Percentiles rank a stretch among this genome's conserved stretches.
Evolutionary conservation across 2,113 vertebrate species (phyloP).

Genomic region (Tragelaphus strepsiceros): DNA sequence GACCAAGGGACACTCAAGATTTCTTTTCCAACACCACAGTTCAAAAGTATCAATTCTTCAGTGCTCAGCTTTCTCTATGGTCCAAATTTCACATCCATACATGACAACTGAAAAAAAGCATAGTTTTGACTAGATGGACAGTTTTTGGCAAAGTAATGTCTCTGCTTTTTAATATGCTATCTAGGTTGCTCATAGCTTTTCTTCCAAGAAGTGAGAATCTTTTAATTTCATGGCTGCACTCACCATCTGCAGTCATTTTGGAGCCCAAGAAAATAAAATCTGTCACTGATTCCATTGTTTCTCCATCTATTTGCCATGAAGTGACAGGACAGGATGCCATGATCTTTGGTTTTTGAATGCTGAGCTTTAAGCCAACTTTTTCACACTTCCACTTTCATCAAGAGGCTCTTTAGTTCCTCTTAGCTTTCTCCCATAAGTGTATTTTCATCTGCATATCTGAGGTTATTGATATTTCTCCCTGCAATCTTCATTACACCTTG

Average conservation of each 20-base stretch:
- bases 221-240: neutral
- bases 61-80: neutral
- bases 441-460: neutral
- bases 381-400: neutral
- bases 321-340: neutral
- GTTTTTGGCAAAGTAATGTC: neutral
- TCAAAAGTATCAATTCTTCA: neutral
- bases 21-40: neutral
- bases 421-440: neutral
- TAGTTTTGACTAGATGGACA: neutral
- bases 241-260: neutral
- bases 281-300: neutral
- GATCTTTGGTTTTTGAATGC: neutral
- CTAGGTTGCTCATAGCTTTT: neutral
- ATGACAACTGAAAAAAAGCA: neutral
- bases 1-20: neutral
- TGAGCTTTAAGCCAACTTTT: neutral
- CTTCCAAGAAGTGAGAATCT: neutral
- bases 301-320: neutral
- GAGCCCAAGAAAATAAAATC: neutral
- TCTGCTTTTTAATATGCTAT: neutral
- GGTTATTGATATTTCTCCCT: neutral
- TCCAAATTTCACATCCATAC: neutral
- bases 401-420: neutral
- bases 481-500: neutral